Conservation (phyloP, 2,888 invertebrate genomes). For the Dastarcus helophoroides region DNA sequence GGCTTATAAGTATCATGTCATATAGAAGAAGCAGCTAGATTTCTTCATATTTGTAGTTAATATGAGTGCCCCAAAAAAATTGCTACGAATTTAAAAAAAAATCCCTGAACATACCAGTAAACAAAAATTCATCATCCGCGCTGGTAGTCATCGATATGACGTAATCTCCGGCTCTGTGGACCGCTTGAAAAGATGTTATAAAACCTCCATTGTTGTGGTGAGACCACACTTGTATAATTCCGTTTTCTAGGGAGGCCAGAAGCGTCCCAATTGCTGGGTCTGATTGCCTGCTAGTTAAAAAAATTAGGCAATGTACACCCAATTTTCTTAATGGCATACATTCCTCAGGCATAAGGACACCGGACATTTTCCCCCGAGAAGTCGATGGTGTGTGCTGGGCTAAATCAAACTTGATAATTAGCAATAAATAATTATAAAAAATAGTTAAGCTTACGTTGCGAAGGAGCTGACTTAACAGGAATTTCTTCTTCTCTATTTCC, state of each 20-base stretch:
- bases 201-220: constrained; percentile 65
- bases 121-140: constrained; percentile 55
- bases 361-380: not conserved
- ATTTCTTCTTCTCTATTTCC: too few relatives aligned
- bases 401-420: too few relatives aligned
- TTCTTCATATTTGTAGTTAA: too few relatives aligned
- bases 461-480: too few relatives aligned
- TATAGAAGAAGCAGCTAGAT: too few relatives aligned
- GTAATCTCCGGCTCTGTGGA: constrained; percentile 56
- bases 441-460: too few relatives aligned
- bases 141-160: constrained; percentile 62
- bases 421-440: too few relatives aligned
- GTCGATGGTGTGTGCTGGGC: too few relatives aligned
- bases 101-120: constrained; percentile 49
- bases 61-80: too few relatives aligned
- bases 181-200: constrained; percentile 55
- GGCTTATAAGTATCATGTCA: too few relatives aligned
- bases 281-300: constrained; percentile 49
- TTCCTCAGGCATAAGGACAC: constrained; percentile 28
- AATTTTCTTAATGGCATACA: constrained; percentile 39
- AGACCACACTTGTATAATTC: constrained; percentile 69
- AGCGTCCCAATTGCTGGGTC: constrained; percentile 48
- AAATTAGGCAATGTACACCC: constrained; percentile 55
- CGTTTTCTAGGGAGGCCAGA: constrained; percentile 62
- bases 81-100: too few relatives aligned